These are phyloP conservation scores for Parnassius smintheus DNA, from an alignment of 2,888 invertebrate genomes.

Conservation along the genomic window DNA sequence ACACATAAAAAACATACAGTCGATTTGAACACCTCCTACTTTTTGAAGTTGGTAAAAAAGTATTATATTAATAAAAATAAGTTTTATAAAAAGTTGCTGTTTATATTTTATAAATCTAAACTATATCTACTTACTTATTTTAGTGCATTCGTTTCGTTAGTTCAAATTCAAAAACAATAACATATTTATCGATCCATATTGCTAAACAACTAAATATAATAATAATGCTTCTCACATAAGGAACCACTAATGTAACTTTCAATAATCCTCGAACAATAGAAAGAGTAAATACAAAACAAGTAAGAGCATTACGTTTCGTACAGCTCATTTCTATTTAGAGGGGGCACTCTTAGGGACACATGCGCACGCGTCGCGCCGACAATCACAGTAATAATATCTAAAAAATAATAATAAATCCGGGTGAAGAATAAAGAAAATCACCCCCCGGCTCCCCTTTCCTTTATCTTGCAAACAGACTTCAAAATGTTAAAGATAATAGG, in stretches of 20 bases:
- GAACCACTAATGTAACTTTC: constrained; percentile 66
- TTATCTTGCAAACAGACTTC: constrained; percentile 81
- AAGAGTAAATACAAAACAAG: constrained; percentile 58
- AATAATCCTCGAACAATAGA: constrained; percentile 70
- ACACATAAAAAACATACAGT: too few relatives aligned
- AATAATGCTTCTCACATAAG: constrained; percentile 44
- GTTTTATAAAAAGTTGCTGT: too few relatives aligned
- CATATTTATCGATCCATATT: neutral
- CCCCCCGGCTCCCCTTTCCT: constrained; percentile 76
- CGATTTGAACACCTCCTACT: too few relatives aligned
- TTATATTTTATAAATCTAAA: too few relatives aligned
- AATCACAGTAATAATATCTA: constrained; percentile 80
- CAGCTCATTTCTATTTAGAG: constrained; percentile 47
- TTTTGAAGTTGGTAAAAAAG: too few relatives aligned
- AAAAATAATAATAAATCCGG: constrained; percentile 81
- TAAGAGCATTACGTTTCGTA: constrained; percentile 67
- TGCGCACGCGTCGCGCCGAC: constrained; percentile 73
- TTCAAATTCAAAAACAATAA: too few relatives aligned
- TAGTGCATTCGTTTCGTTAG: too few relatives aligned
- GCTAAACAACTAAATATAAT: constrained; percentile 29
- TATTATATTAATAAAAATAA: too few relatives aligned
- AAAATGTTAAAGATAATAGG: constrained; percentile 80
- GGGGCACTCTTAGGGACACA: constrained; percentile 69
- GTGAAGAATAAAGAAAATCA: constrained; percentile 81
- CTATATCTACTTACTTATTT: too few relatives aligned